Evolutionary conservation across 1,140 invertebrate genomes (phyloP), one percentile per base, ranked within the genome.

Genomic region (Camponotus pennsylvanicus): DNA sequence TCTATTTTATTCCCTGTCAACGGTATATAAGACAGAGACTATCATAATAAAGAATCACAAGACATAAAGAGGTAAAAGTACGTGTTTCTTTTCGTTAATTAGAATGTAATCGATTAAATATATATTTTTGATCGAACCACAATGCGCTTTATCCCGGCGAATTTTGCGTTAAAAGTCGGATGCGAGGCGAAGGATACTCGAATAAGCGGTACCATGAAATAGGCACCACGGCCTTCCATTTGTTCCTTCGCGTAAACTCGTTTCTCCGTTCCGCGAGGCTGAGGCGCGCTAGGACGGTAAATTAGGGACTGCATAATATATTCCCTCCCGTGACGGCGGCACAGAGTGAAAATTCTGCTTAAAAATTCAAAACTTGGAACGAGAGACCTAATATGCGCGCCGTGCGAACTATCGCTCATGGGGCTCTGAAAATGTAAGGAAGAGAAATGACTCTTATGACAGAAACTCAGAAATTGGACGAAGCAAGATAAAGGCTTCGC

Each of bases 401-500:
- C 73, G 71, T 78, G 73, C 45, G 82, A 77, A 85, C 82, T 85
- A 85, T 85, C 82, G 75, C 70, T 76, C 70, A 78, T 34, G 34
- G 61, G 63, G 84, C 57, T 52, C 49, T 70, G 71, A 61, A 71
- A 83, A 78, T 55, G 78, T 84, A 82, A 80, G 61, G 73, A 80
- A 78, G 85, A 78, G 70, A 75, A 55, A 76, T 66, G 71, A 70
- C 52, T 75, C 61, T 64, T 55, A 49, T 57, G 70, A 61, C 80
- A 79, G 83, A 88, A 86, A 88, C 88, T 88, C 75, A 83, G 86
- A 82, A 86, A 88, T 88, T 88, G 89, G 87, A 89, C 80, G 80
- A 66, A 67, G 21, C 69, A 13, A 64, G 63, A 83, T 84, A 86
- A 90, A 66, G 77, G 75, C 52, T 73, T 71, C 57, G 78, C 32